Conservation (phyloP, 2,888 invertebrate species). For the Lepidonotus clava region DNA sequence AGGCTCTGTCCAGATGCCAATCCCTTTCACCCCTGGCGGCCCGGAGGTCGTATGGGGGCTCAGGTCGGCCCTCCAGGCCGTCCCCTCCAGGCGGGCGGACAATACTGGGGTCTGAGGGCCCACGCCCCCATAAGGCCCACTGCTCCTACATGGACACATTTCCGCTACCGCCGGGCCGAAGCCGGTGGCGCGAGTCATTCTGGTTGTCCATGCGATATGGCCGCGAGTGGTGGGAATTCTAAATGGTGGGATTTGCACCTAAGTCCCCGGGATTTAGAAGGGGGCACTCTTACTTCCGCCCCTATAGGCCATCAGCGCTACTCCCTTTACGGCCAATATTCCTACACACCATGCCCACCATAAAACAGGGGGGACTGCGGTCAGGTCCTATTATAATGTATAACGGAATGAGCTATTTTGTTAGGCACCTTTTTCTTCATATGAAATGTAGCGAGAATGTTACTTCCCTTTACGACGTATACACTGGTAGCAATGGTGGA, state of each 20-base stretch:
- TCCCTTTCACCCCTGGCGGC: neutral
- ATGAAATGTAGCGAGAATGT: too few relatives aligned
- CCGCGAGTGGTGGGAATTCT: neutral
- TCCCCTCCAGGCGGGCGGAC: neutral
- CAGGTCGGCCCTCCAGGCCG: neutral
- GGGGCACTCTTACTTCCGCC: too few relatives aligned
- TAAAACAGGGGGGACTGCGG: too few relatives aligned
- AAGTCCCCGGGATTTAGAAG: neutral
- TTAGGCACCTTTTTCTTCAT: too few relatives aligned
- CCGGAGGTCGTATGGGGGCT: neutral
- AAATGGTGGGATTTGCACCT: neutral
- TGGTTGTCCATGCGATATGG: neutral
- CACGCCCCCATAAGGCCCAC: neutral
- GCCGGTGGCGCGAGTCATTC: neutral
- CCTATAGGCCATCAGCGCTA: too few relatives aligned
- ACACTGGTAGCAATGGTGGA: too few relatives aligned
- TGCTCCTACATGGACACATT: conserved; percentile 12
- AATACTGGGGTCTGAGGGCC: neutral
- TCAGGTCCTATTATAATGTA: too few relatives aligned
- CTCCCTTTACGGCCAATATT: too few relatives aligned
- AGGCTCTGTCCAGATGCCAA: neutral
- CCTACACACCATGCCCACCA: too few relatives aligned
- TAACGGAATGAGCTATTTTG: too few relatives aligned
- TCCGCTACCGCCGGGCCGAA: neutral
- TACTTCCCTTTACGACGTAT: too few relatives aligned